Conservation (phyloP, 2,888 invertebrate genomes). For the Stenoptilia bipunctidactyla region DNA sequence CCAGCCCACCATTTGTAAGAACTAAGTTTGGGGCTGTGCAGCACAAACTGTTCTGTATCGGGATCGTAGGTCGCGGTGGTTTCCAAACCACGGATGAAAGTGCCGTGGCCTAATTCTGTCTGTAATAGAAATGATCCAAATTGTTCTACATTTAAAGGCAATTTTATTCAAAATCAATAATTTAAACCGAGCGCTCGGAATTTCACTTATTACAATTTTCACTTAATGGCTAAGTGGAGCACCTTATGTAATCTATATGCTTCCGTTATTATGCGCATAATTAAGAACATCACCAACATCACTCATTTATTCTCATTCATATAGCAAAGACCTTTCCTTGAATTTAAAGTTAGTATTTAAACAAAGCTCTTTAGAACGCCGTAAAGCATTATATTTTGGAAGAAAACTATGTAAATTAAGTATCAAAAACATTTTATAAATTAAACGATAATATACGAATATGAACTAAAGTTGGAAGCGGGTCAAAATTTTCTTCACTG, state of each 20-base stretch:
- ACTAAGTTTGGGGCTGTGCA: slow-evolving; percentile 88
- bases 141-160: background rate
- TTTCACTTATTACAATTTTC: too few relatives aligned
- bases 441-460: background rate
- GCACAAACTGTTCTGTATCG: slow-evolving; percentile 84
- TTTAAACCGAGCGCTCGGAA: background rate
- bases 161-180: background rate
- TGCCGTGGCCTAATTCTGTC: slow-evolving; percentile 96
- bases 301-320: too few relatives aligned
- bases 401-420: too few relatives aligned
- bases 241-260: too few relatives aligned
- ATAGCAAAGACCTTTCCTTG: too few relatives aligned
- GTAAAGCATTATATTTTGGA: too few relatives aligned
- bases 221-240: too few relatives aligned
- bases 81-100: slow-evolving; percentile 92
- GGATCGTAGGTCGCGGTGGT: slow-evolving; percentile 94
- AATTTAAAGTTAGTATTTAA: too few relatives aligned
- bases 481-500: too few relatives aligned
- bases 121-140: slow-evolving; percentile 34
- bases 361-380: too few relatives aligned
- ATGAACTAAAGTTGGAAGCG: background rate
- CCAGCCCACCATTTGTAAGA: slow-evolving; percentile 98
- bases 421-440: background rate
- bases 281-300: too few relatives aligned
- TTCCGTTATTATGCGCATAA: too few relatives aligned